These are phyloP conservation scores for Machaerirhynchus nigripectus DNA, from an alignment of 2,113 vertebrate species.

Conservation along the genomic window DNA sequence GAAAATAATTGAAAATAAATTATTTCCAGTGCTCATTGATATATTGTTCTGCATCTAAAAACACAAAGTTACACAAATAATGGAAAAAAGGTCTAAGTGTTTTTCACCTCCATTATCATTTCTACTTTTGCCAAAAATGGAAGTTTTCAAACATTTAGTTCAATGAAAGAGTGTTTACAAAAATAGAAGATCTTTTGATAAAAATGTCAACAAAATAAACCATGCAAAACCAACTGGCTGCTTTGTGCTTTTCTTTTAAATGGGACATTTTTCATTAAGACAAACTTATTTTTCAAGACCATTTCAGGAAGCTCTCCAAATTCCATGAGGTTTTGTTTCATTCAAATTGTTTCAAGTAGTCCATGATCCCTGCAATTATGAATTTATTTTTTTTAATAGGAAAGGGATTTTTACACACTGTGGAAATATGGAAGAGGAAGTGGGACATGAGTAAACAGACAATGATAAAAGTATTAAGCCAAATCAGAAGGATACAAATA, in stretches of 20 bases:
- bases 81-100: background rate
- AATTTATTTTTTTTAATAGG: background rate
- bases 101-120: background rate
- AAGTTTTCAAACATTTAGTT: background rate
- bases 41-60: background rate
- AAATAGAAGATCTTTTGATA: background rate
- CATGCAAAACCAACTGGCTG: background rate
- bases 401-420: background rate
- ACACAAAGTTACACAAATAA: background rate
- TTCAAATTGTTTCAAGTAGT: background rate
- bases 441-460: background rate
- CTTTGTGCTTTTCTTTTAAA: background rate
- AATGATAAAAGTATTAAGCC: background rate
- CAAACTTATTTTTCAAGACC: background rate
- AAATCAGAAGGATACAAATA: background rate
- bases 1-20: background rate
- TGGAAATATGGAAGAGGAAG: background rate
- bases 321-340: background rate
- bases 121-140: background rate
- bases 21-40: background rate
- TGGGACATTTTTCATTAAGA: background rate
- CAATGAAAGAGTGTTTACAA: background rate
- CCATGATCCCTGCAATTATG: background rate
- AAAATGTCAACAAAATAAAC: constrained; percentile 1
- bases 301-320: constrained; percentile 11